Percentiles rank a stretch among this genome's conserved stretches.
Evolutionary conservation across 1,140 invertebrate genomes (phyloP).

Genomic region (Helicorthomorpha holstii): DNA sequence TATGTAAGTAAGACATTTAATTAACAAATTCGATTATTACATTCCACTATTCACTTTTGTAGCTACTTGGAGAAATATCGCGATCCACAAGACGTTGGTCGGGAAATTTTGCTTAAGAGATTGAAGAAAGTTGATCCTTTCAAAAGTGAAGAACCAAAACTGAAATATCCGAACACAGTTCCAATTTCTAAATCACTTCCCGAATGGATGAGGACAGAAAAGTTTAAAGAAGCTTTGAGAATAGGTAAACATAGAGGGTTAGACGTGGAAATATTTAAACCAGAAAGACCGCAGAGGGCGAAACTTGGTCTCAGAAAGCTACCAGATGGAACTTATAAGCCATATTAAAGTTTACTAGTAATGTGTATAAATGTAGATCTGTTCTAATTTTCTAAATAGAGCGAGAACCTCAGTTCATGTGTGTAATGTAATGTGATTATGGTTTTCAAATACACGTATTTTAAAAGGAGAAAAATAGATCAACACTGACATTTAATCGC

Average conservation of each 20-base stretch:
- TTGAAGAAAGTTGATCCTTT: slow-evolving; percentile 69
- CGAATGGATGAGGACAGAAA: slow-evolving; percentile 45
- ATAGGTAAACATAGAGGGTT: slow-evolving; percentile 22
- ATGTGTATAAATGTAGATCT: too few species aligned
- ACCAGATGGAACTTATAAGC: too few species aligned
- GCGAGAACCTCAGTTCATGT: too few species aligned
- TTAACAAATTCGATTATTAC: slow-evolving; percentile 9
- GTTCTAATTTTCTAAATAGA: too few species aligned
- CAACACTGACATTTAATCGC: too few species aligned
- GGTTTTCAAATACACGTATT: too few species aligned
- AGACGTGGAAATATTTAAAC: background rate
- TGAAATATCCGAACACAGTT: slow-evolving; percentile 54
- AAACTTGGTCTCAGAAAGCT: too few species aligned
- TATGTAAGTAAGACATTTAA: slow-evolving; percentile 20
- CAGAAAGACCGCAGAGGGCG: background rate
- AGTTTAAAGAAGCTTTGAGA: slow-evolving; percentile 13
- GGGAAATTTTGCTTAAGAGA: slow-evolving; percentile 67
- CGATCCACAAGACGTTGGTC: slow-evolving; percentile 69
- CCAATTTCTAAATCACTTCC: slow-evolving; percentile 36
- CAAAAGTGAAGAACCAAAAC: slow-evolving; percentile 38
- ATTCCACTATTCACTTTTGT: slow-evolving; percentile 17
- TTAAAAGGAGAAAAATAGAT: too few species aligned
- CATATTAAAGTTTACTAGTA: too few species aligned
- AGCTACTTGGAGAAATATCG: slow-evolving; percentile 80
- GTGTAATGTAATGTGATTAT: too few species aligned